Evolutionary conservation across 2,113 vertebrate genomes (phyloP), one percentile per base, ranked within the genome.

Genomic region (Silurus meridionalis): DNA sequence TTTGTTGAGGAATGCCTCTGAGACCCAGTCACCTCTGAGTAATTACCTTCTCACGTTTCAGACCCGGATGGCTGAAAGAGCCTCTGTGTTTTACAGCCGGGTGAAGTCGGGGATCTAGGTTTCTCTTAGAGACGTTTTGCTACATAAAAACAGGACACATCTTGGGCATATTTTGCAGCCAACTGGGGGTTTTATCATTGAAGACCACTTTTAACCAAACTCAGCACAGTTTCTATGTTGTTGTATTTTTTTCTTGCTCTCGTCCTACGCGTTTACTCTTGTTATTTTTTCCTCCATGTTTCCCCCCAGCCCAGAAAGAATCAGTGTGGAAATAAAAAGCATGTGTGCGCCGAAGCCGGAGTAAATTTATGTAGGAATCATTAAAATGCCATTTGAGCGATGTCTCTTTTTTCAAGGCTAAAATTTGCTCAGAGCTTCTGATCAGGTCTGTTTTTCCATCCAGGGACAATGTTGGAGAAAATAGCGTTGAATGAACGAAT

Each of bases 21-120:
- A 89, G 86, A 89, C 84, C 8, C 86, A 87, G 87, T 90, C 88
- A 90, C 87, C 88, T 87, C 87, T 87, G 84, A 87, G 89, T 89
- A 90, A 90, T 90, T 87, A 90, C 87, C 61, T 82, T 78, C 89
- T 90, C 89, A 79, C 75, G 77, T 90, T 90, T 90, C 89, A 78
- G 61, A n/a, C 37, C 37, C 83, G 83, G 81, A 72, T 25, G 66
- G 61, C 80, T 86, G 86, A 90, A 89, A 86, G 86, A 85, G 75
- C 83, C 15, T 84, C 86, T 87, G 81, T 90, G 83, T 89, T 87
- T 92, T 91, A 90, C 85, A 85, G 90, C 82, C 64, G 89, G 63
- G 69, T 83, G 83, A 90, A 90, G 86, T 86, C 28, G 3, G 8
- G 84, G 80, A 87, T 83, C 48, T 77, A 5, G 77, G 78, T 78